These are phyloP conservation scores for Platyrinchus mystaceus DNA, from an alignment of 2,797 vertebrate genomes.

Conservation along the genomic window DNA sequence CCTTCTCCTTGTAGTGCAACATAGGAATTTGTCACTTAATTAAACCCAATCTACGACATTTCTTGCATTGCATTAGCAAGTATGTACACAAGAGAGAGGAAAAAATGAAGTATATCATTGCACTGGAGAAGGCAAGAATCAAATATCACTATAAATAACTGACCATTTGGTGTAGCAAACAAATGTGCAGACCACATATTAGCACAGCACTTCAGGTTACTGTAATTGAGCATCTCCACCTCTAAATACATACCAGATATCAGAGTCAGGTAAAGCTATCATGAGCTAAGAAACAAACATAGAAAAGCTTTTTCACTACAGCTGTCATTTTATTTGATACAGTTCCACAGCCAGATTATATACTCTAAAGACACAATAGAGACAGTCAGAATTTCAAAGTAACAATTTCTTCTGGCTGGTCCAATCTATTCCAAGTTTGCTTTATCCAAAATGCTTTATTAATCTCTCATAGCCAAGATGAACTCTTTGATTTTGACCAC, in stretches of 20 bases:
- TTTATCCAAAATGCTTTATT: neutral
- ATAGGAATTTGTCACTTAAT: neutral
- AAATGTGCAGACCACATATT: neutral
- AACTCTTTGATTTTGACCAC: neutral
- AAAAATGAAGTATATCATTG: neutral
- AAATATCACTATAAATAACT: neutral
- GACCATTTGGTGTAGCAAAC: neutral
- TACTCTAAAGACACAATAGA: neutral
- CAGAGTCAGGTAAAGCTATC: neutral
- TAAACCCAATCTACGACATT: neutral
- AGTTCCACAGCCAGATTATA: neutral
- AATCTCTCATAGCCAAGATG: neutral
- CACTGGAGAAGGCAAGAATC: neutral
- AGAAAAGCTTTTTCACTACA: neutral
- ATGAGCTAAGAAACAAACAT: neutral
- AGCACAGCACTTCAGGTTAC: neutral
- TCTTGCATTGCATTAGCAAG: neutral
- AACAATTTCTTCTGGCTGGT: neutral
- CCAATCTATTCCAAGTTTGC: neutral
- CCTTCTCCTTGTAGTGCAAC: neutral
- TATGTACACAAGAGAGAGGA: neutral
- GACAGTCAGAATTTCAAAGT: neutral
- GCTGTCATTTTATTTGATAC: neutral
- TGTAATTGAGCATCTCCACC: neutral
- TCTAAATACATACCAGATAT: neutral